Conservation (phyloP, 2,113 vertebrate genomes). For the Podarcis raffonei region DNA sequence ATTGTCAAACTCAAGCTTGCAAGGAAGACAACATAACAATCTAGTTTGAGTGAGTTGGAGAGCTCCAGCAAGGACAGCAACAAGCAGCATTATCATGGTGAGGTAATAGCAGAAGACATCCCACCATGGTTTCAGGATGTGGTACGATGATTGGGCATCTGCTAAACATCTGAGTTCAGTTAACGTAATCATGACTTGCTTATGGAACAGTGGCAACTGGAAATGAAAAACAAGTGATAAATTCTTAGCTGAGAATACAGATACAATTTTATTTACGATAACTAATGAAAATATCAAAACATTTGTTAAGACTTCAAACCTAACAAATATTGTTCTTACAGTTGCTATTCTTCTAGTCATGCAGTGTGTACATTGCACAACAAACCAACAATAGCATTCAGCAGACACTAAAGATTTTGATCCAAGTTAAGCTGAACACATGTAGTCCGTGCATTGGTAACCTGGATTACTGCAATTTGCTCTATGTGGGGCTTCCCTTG, state of each 20-base stretch:
- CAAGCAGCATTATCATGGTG: constrained; percentile 85
- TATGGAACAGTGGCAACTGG: constrained; percentile 70
- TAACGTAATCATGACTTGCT: constrained; percentile 81
- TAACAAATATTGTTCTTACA: neutral
- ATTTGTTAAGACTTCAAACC: neutral
- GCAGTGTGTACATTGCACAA: neutral
- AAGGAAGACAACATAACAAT: constrained; percentile 84
- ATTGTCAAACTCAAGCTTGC: constrained; percentile 80
- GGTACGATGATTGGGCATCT: constrained; percentile 79
- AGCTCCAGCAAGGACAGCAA: constrained; percentile 81
- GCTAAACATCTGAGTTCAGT: constrained; percentile 82
- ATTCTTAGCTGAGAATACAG: constrained; percentile 16
- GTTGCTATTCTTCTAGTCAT: neutral
- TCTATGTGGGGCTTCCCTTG: neutral
- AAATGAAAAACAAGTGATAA: constrained; percentile 23
- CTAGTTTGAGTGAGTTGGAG: constrained; percentile 83
- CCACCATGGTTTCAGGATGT: constrained; percentile 85
- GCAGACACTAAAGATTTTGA: neutral
- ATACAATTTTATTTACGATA: neutral
- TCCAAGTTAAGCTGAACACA: neutral
- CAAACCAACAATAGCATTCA: neutral
- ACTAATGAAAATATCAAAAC: neutral
- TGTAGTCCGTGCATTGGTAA: neutral
- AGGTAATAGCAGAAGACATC: constrained; percentile 88
- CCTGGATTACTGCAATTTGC: neutral